Evolutionary conservation across 1,140 invertebrate genomes (phyloP), one percentile per base, ranked within the genome.

Genomic region (Ceratitis capitata): DNA sequence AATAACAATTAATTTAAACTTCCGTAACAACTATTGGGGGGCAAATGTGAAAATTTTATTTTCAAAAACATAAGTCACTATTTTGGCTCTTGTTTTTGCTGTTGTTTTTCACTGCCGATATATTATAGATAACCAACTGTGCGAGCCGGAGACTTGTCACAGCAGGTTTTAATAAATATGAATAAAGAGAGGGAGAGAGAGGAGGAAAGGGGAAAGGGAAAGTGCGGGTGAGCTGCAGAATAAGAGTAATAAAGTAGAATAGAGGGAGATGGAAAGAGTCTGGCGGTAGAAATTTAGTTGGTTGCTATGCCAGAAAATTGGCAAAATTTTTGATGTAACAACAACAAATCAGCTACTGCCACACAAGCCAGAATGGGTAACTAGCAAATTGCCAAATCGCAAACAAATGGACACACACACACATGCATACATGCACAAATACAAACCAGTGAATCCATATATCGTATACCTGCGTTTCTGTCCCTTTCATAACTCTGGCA

Each of bases 341-440:
- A 78, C 69, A 78, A 78, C 69, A 78, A 42, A 78, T 45, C 35
- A 9, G n/a, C 35, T 45, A 78, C 69, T 47, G 69, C 23, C 69
- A 42, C 42, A 69, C 42, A 10, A 42, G n/a, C 26, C 19, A 23
- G 45, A 78, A 78, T 78, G 39, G 69, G 39, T 3, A 45, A 45
- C 69, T 47, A 45, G 69, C 16, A 78, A 78, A 78, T 78, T 78
- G 69, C 39, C 39, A 78, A 78, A 78, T 39, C 61, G 61, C 39
- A 47, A 78, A 45, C 32, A 78, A n/a, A 23, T 78, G 19, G 19
- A 78, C 32, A 42, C 16, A 32, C 39, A 78, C 32, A 42, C 16
- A 32, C 32, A 16, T n/a, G 64, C 64, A 39, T 5, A 39, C 32
- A 23, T 14, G 26, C 45, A 45, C 14, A 47, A n/a, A 45, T 78